Percentiles rank a stretch among this genome's conserved stretches.
phyloP scores from a whole-genome alignment of 2,113 vertebrate genomes.

The human region DNA sequence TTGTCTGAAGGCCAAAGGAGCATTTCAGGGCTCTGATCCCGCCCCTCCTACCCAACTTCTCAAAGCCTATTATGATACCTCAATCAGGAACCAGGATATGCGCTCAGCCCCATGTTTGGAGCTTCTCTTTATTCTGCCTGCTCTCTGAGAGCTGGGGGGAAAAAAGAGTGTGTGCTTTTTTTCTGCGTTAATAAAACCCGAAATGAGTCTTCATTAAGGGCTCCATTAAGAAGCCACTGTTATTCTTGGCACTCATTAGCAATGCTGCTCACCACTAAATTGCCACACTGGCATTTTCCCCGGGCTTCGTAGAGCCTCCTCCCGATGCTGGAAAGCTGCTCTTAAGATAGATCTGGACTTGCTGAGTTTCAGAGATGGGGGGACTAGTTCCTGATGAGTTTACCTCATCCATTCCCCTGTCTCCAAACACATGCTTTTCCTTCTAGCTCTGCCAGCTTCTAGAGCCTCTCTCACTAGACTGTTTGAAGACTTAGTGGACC shows the following conservation, averaged over 20 bases:
- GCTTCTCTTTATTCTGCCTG: neutral
- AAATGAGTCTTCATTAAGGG: conserved; percentile 88
- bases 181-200: conserved; percentile 84
- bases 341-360: neutral
- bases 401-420: neutral
- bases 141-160: conserved; percentile 63
- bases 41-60: neutral
- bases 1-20: neutral
- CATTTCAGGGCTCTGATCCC: neutral
- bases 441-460: neutral
- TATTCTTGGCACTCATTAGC: conserved; percentile 85
- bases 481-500: neutral
- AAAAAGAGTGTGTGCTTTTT: conserved; percentile 80
- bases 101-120: neutral
- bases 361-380: neutral
- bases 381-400: neutral
- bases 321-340: neutral
- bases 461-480: neutral
- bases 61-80: neutral
- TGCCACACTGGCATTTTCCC: conserved; percentile 79
- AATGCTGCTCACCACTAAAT: conserved; percentile 82
- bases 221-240: conserved; percentile 84
- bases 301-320: conserved; percentile 35
- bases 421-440: neutral
- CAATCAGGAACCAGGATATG: neutral